Evolutionary conservation across 1,140 invertebrate genomes (phyloP), one percentile per base, ranked within the genome.

Genomic region (Neodiprion fabricii): DNA sequence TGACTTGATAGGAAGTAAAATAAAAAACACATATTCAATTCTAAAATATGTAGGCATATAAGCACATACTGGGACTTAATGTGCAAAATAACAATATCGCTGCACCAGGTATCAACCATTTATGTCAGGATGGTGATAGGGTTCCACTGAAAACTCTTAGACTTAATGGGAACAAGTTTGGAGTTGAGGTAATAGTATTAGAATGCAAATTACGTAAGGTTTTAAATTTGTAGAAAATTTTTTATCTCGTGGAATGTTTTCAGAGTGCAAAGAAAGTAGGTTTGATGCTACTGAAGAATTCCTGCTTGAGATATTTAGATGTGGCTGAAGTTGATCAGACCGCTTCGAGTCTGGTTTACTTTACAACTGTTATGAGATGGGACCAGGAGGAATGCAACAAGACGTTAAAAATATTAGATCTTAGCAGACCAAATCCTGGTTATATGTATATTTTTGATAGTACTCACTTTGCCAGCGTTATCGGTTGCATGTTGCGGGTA

Each of bases 131-230:
- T n/a, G 82, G 83, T 7, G 76, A 81, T 12, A 81, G 83, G 50
- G 74, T 91, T 4, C 86, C 86, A 47, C 72, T 92, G 4, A 89
- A 86, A 77, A 85, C 85, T 67, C 79, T 91, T 7, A 81, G 88
- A 79, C 71, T 92, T 1, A 90, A 87, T 73, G 90, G 90, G n/a
- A 91, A 92, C 78, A 86, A 90, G 77, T 80, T 91, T 76, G 89
- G 89, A 0, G 80, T 71, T 14, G 74, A 85, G 69, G 87, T 89
- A 79, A 61, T 72, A 49, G 66, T 66, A 67, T 71, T 50, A 48
- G 65, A 71, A 40, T 40, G 28, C 28, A 40, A 40, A 40, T 75
- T 47, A 21, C 40, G 68, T 14, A 14, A 21, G 74, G 68, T 67
- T 48, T 14, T 74, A 28, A 67, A 70, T 72, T 70, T 21, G 48